Evolutionary conservation across 2,888 invertebrate genomes (phyloP), one percentile per base, ranked within the genome.

Genomic region (Meta bourneti): DNA sequence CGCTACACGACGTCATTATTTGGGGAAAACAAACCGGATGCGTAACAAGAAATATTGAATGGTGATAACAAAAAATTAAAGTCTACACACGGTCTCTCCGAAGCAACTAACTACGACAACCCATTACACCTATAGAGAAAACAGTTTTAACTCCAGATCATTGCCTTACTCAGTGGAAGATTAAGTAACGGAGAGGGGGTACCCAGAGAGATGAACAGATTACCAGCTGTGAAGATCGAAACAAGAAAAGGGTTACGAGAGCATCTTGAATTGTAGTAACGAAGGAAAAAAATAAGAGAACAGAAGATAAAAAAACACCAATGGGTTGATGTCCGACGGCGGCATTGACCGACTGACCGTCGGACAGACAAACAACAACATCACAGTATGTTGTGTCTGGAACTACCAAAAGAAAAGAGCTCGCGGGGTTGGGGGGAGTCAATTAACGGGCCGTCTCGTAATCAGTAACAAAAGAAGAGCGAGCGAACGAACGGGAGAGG

Each of bases 311-410:
- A 34, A 80, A 70, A 75, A 69, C 48, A 81, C 16, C 61, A 80
- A 11, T 54, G 82, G 90, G 86, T 91, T 91, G 90, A 91, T 91
- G 86, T 91, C 90, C 86, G 89, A 89, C 75, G 82, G 82, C 82
- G 90, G 90, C 90, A 91, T 91, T 91, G 90, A 91, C 90, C 90
- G 90, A 91, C 90, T 91, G 90, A 91, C 90, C 90, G 86, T 77
- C 75, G 74, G 90, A 90, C 90, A 86, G 80, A 90, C 89, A 89
- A 83, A 83, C 83, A 89, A 89, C 83, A 91, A 82, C 90, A 90
- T 80, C 88, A 71, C 89, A 69, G 77, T 54, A 54, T 90, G 90
- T 91, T 91, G 86, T 91, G 90, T 91, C 90, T 91, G 77, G 86
- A 79, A 20, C 83, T 34, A 71, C 75, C 69, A 77, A 71, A 83